A percentile compares a stretch with the other conserved stretches of the same genome.
phyloP scores from a whole-genome alignment of 2,113 vertebrate species.

The Platysteira castanea region DNA sequence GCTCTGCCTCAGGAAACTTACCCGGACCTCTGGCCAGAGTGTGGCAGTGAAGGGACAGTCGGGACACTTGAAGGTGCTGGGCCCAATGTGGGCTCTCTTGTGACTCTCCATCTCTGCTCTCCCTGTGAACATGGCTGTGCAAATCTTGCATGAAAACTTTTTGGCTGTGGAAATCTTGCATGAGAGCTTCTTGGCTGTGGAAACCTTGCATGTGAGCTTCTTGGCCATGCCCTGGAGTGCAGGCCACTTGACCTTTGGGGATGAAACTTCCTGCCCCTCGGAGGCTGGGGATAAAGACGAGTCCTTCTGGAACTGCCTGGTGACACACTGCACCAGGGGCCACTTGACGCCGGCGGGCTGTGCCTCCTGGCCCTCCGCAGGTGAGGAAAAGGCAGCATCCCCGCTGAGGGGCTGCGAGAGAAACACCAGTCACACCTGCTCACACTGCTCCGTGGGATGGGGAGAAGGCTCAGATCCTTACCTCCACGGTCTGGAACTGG shows the following conservation, averaged over 20 bases:
- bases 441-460: accelerated
- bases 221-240: slow-evolving; percentile 44
- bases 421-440: neutral
- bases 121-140: slow-evolving; percentile 88
- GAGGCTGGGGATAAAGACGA: slow-evolving; percentile 29
- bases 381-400: slow-evolving; percentile 79
- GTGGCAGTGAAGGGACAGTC: slow-evolving; percentile 89
- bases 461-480: slow-evolving; percentile 48
- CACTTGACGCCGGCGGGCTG: slow-evolving; percentile 49
- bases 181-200: slow-evolving; percentile 35
- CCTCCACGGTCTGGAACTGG: slow-evolving; percentile 84
- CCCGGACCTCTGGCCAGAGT: slow-evolving; percentile 90
- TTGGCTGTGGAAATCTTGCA: slow-evolving; percentile 74
- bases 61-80: slow-evolving; percentile 90
- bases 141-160: slow-evolving; percentile 95
- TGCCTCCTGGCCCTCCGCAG: slow-evolving; percentile 40
- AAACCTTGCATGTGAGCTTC: slow-evolving; percentile 50
- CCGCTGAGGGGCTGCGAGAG: slow-evolving; percentile 71
- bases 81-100: slow-evolving; percentile 91
- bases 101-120: slow-evolving; percentile 98
- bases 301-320: slow-evolving; percentile 40
- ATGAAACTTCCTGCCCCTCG: slow-evolving; percentile 31
- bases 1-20: slow-evolving; percentile 29
- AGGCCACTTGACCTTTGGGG: slow-evolving; percentile 41
- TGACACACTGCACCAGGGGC: slow-evolving; percentile 70